Percentiles rank a stretch among this genome's conserved stretches.
Conservation (phyloP, 2,797 vertebrate species). For the Rhodeus uyekii region DNA sequence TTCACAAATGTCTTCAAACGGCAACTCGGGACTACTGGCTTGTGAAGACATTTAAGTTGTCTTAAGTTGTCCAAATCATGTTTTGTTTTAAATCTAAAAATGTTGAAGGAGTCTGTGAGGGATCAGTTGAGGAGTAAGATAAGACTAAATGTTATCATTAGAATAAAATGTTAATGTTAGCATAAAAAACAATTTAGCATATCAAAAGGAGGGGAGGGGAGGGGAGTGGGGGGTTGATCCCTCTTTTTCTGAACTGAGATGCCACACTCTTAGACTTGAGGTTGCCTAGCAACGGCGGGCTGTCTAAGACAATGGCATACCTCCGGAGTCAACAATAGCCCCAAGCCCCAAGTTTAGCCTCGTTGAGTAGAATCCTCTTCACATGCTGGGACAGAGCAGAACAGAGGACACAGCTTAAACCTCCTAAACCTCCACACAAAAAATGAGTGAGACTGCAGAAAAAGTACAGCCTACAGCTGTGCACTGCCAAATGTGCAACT, state of each 20-base stretch:
- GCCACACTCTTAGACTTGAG: constrained; percentile 56
- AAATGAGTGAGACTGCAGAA: background rate
- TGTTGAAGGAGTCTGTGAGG: background rate
- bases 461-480: background rate
- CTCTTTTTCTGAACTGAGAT: constrained; percentile 66
- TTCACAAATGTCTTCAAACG: background rate
- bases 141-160: background rate
- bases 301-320: constrained; percentile 57
- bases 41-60: constrained; percentile 1
- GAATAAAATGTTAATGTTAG: background rate
- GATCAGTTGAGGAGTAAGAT: background rate
- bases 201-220: background rate
- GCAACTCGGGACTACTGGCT: background rate
- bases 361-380: constrained; percentile 18
- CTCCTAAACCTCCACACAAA: background rate
- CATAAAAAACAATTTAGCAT: background rate
- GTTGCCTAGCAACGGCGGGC: constrained; percentile 69
- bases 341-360: constrained; percentile 43
- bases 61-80: background rate
- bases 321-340: constrained; percentile 61
- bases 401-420: background rate
- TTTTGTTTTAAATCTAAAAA: background rate
- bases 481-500: background rate
- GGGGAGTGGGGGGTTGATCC: constrained; percentile 59
- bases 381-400: constrained; percentile 27